These are phyloP conservation scores for Clinocottus analis DNA, from an alignment of 2,113 vertebrate species.

Conservation along the genomic window DNA sequence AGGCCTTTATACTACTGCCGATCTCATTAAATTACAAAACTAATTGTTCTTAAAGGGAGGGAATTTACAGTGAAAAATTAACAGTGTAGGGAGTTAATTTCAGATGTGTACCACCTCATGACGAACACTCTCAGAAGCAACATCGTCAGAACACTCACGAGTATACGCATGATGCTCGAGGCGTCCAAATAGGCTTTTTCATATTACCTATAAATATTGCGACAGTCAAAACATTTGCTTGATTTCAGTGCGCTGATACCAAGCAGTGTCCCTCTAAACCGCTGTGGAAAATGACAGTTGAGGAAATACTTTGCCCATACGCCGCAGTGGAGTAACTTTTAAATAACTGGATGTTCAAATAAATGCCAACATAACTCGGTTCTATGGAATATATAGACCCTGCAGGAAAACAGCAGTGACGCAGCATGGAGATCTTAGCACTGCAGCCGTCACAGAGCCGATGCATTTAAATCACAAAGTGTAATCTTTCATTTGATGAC, in stretches of 20 bases:
- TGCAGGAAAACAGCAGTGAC: slow-evolving; percentile 46
- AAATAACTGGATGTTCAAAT: slow-evolving; percentile 75
- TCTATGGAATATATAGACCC: slow-evolving; percentile 37
- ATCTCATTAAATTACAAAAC: slow-evolving; percentile 41
- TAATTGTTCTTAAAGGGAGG: slow-evolving; percentile 49
- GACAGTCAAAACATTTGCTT: slow-evolving; percentile 46
- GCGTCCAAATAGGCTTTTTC: slow-evolving; percentile 27
- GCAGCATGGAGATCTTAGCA: slow-evolving; percentile 37
- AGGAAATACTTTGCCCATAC: slow-evolving; percentile 56
- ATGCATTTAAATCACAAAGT: slow-evolving; percentile 37
- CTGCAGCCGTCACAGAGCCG: slow-evolving; percentile 15
- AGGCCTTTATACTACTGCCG: slow-evolving; percentile 25
- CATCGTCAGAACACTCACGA: slow-evolving; percentile 16
- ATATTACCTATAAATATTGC: slow-evolving; percentile 42
- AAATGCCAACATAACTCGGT: slow-evolving; percentile 71
- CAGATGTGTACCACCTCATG: not conserved
- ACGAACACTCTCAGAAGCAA: slow-evolving; percentile 34
- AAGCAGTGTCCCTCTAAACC: slow-evolving; percentile 40
- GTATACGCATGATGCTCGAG: slow-evolving; percentile 7
- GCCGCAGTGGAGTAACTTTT: slow-evolving; percentile 59
- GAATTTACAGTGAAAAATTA: slow-evolving; percentile 21
- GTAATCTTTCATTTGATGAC: not conserved
- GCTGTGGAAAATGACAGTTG: slow-evolving; percentile 54
- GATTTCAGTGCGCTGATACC: slow-evolving; percentile 30
- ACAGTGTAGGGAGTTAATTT: slow-evolving; percentile 2